Evolutionary conservation across 2,888 invertebrate species (phyloP), one percentile per base, ranked within the genome.

Genomic region (Hermaeophaga mercurialis): DNA sequence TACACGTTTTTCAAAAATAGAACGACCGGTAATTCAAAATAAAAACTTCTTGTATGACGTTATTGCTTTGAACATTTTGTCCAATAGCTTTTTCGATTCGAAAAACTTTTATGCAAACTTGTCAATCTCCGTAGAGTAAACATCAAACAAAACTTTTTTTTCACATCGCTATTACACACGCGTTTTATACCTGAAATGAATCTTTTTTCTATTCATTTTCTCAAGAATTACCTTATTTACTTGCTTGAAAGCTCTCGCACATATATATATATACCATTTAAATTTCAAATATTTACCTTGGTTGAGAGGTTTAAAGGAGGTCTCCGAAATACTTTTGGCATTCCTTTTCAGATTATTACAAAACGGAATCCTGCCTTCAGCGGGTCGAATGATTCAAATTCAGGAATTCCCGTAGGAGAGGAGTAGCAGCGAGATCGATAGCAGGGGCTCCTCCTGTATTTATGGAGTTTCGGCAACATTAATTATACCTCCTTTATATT

Each of bases 201-300:
- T 47, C 45, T 50, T 54, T 43, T 49, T 59, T 53, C 22, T 22
- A 31, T 39, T n/a, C n/a, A n/a, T n/a, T n/a, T n/a, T n/a, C 38
- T 50, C 38, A 52, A 54, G 56, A 64, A 65, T 65, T 58, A 61
- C 61, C 55, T 60, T 62, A 60, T 62, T 63, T 59, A 60, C 56
- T 58, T 49, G 54, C 56, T 36, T 26, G 31, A 48, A 39, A 54
- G 50, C 43, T 46, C 43, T 14, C 56, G 49, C 34, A 56, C 9
- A 8, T 52, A 56, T 59, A 54, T 52, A 59, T 55, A 61, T n/a
- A 48, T 44, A 63, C 60, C 64, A 65, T 70, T 68, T 66, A 69
- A 69, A 67, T 70, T 69, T 66, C 67, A 69, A 69, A 70, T 70
- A 70, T 71, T 70, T 71, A 68, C 67, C 66, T 68, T 66, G 53